Evolutionary conservation across 2,888 invertebrate genomes (phyloP).

Genomic region (Sycophila texana): DNA sequence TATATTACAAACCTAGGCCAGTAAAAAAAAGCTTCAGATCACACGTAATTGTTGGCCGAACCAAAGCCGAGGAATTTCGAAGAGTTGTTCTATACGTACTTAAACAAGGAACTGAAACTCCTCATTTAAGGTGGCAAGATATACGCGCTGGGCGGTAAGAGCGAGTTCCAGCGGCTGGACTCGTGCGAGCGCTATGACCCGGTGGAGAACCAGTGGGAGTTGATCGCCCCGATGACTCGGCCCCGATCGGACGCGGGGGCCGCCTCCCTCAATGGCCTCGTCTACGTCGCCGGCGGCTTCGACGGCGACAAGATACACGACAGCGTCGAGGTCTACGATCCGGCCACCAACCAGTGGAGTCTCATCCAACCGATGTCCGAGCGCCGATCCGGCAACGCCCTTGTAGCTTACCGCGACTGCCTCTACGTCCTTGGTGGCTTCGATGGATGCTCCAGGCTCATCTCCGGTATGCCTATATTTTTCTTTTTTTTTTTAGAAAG

Average conservation of each 20-base stretch:
- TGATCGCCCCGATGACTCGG: conserved; percentile 85
- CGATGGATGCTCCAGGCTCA: conserved; percentile 84
- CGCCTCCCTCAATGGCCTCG: conserved; percentile 82
- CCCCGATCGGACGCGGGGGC: conserved; percentile 88
- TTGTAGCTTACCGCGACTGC: conserved; percentile 82
- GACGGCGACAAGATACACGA: conserved; percentile 86
- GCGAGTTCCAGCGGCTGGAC: conserved; percentile 85
- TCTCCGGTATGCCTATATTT: conserved; percentile 77
- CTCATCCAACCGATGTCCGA: conserved; percentile 83
- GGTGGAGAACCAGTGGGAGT: conserved; percentile 86
- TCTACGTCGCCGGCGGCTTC: conserved; percentile 89
- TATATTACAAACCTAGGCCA: too few species aligned
- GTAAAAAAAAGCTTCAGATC: too few species aligned
- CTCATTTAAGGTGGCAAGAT: conserved; percentile 79
- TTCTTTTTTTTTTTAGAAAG: too few species aligned
- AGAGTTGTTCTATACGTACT: too few species aligned
- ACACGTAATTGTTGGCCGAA: too few species aligned
- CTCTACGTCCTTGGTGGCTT: conserved; percentile 90
- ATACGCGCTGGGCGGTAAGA: conserved; percentile 87
- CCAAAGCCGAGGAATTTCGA: too few species aligned
- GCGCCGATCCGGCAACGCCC: conserved; percentile 86
- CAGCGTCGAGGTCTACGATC: conserved; percentile 86
- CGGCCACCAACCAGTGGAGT: conserved; percentile 84
- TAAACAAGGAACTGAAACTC: too few species aligned
- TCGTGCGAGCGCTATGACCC: conserved; percentile 89